phyloP scores from a whole-genome alignment of 2,797 vertebrate genomes.

The Lacerta viridis region DNA sequence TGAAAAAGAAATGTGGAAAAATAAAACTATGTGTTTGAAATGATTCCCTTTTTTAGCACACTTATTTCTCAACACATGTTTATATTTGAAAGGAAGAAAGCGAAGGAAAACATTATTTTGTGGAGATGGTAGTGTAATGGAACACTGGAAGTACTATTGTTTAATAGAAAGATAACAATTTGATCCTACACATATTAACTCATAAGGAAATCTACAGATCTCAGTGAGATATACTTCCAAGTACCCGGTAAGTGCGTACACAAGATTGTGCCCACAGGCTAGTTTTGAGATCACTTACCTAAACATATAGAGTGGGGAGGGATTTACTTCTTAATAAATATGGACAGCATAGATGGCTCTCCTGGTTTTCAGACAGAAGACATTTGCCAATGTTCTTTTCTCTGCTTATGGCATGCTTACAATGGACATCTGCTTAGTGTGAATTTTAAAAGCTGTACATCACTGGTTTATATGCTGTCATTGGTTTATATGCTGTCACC shows the following conservation, averaged over 20 bases:
- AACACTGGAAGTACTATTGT: not conserved
- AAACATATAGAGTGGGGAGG: not conserved
- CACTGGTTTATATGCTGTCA: not conserved
- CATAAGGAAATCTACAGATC: not conserved
- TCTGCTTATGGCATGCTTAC: not conserved
- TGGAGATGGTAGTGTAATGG: not conserved
- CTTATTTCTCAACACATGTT: not conserved
- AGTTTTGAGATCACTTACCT: not conserved
- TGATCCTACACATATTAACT: not conserved
- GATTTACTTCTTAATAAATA: not conserved
- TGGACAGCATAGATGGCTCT: not conserved
- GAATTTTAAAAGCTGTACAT: not conserved
- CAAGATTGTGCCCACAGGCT: not conserved
- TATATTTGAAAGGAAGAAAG: not conserved
- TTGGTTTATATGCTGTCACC: not conserved
- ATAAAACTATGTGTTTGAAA: constrained; percentile 5
- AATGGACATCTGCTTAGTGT: not conserved
- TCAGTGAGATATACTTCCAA: not conserved
- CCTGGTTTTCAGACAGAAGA: not conserved
- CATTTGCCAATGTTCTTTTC: not conserved
- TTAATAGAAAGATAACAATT: not conserved
- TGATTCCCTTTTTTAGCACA: not conserved
- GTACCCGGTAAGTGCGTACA: not conserved
- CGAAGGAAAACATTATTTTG: not conserved
- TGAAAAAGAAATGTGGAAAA: constrained; percentile 14